These are phyloP conservation scores for Regulus satrapa DNA, from an alignment of 2,113 vertebrate genomes.

Conservation along the genomic window DNA sequence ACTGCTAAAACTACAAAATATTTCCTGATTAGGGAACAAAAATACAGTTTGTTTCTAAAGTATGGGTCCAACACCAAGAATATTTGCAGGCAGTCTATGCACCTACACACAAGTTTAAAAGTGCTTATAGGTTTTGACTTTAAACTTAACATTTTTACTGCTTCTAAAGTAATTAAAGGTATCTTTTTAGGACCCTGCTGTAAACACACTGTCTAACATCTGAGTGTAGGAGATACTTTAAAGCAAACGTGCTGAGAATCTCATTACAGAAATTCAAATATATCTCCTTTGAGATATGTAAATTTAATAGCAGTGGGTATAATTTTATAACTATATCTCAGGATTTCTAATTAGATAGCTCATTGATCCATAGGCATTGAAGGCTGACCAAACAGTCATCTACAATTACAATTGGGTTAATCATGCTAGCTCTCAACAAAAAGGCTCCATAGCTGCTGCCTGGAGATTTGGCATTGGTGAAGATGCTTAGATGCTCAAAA, in stretches of 20 bases:
- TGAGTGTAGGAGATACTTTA: neutral
- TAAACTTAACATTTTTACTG: neutral
- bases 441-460: neutral
- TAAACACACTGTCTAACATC: neutral
- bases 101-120: neutral
- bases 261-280: conserved; percentile 31
- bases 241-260: conserved; percentile 8
- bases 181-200: neutral
- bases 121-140: neutral
- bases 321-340: conserved; percentile 12
- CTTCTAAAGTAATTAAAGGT: neutral
- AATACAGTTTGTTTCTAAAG: neutral
- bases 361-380: conserved; percentile 14
- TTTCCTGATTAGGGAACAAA: neutral
- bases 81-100: neutral
- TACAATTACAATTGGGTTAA: conserved; percentile 9
- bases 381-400: conserved; percentile 2
- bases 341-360: conserved; percentile 5
- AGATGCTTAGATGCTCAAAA: neutral
- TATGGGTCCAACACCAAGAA: neutral
- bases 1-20: neutral
- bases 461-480: neutral
- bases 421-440: neutral
- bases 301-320: neutral
- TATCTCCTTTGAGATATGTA: conserved; percentile 12